Evolutionary conservation across 2,888 invertebrate species (phyloP), one percentile per base, ranked within the genome.

Genomic region (Phaonia tiefii): DNA sequence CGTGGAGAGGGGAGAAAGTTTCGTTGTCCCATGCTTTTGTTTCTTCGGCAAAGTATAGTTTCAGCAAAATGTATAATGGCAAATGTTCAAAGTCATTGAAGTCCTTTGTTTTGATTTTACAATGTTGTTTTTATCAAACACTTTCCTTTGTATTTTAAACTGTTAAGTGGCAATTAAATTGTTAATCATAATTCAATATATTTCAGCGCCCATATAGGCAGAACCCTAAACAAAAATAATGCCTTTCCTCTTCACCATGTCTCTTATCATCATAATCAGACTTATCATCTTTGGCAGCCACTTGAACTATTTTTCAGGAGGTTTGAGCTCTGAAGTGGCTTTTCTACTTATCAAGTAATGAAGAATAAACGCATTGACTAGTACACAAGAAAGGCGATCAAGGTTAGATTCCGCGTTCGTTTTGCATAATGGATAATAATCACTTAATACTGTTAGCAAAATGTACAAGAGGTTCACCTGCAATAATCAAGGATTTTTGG

Each of bases 351-450:
- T 20, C 1, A 78, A 78, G 75, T 78, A 81, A 81, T 78, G 78
- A 81, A 81, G 78, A 78, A 67, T 22, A 81, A 75, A 75, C 75
- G 74, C 78, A 54, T 22, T 56, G 49, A 67, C 2, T 26, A 13
- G 51, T 56, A 67, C 58, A 70, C 71, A 72, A 44, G n/a, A 37
- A 51, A 22, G n/a, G 22, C 39, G 71, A 72, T 78, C 75, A 78
- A 78, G 81, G 78, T 78, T 78, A 81, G 44, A 71, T 81, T 66
- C 67, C 71, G 69, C 75, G 78, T 75, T 77, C 74, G 66, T 66
- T 70, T 77, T 77, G 31, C 70, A 74, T 70, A 81, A 81, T 81
- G 81, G 56, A 78, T 81, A 75, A 78, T 81, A 75, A 81, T 78
- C 81, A 78, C 78, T 81, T 81, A 81, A 81, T 81, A 81, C 77